A percentile compares a stretch with the other conserved stretches of the same genome.
Evolutionary conservation across 1,140 invertebrate species (phyloP).

Genomic region (Drosophila chauvacae): DNA sequence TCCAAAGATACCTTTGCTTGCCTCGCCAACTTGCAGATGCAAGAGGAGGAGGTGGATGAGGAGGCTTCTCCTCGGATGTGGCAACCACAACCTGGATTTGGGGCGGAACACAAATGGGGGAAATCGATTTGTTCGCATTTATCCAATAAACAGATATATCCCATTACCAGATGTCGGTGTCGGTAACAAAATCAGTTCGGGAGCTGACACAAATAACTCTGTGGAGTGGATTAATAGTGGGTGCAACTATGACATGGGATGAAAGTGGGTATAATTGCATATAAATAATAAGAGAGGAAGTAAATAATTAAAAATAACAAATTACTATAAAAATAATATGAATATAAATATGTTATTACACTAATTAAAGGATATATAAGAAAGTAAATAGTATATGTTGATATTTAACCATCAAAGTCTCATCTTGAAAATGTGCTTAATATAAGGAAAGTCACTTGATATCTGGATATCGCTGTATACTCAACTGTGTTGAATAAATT

Average conservation of each 20-base stretch:
- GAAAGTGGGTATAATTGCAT: not conserved
- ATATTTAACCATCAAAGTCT: not conserved
- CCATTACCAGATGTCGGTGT: slow-evolving; percentile 20
- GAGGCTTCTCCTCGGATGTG: slow-evolving; percentile 46
- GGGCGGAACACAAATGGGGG: slow-evolving; percentile 30
- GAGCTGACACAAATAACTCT: slow-evolving; percentile 26
- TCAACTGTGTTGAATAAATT: not conserved
- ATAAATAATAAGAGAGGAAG: not conserved
- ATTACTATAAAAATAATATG: not conserved
- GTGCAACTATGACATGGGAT: not conserved
- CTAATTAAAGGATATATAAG: not conserved
- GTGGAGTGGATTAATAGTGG: not conserved
- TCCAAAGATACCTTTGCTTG: slow-evolving; percentile 4
- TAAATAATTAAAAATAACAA: not conserved
- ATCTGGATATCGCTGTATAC: not conserved
- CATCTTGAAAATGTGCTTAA: not conserved
- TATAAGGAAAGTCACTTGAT: not conserved
- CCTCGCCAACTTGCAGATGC: not conserved
- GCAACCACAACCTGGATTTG: slow-evolving; percentile 31
- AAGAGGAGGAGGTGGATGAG: not conserved
- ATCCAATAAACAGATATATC: slow-evolving; percentile 25
- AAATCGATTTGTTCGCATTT: slow-evolving; percentile 30
- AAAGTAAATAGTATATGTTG: not conserved
- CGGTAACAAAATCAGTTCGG: slow-evolving; percentile 3
- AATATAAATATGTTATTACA: too few relatives aligned